Evolutionary conservation across 2,113 vertebrate species (phyloP), one percentile per base, ranked within the genome.

Genomic region (Lasiurus cinereus): DNA sequence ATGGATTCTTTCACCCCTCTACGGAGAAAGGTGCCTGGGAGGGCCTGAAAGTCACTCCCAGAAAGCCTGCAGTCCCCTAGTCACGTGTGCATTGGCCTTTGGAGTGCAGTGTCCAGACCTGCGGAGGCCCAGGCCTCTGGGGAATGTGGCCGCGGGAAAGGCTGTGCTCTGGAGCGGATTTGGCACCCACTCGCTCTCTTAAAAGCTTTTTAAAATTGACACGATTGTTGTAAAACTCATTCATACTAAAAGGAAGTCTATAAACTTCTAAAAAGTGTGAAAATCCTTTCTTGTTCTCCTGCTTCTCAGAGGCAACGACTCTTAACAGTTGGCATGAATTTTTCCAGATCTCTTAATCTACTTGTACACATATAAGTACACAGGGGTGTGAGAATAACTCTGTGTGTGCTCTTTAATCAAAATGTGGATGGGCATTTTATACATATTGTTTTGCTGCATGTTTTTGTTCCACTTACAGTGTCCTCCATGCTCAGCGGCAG

Each of bases 181-280:
- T 21, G 15, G 27, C 8, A 15, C 67, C 10, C 54, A 31, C n/a
- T 88, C 59, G 2, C 43, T 90, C 43, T 39, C 62, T 56, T 77
- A 69, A 66, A 83, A 78, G n/a, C 67, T 66, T 93, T 64, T 43
- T 8, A 69, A 84, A 39, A 43, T 54, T 36, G 64, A 36, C 69
- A 24, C 16, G 66, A 36, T 94, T 76, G 50, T 76, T 67, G 8
- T 88, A 84, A 91, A 92, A 86, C 78, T 85, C 33, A 79, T 69
- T 83, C 43, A 50, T 22, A 76, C 46, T 50, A 33, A 36, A 88
- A 91, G 72, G 21, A 67, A 48, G 27, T 73, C 50, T 72, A n/a
- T n/a, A 18, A 70, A 88, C 9, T 39, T 39, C 39, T 72, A 12
- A 36, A 73, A 83, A 76, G 79, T 10, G 18, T 10, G 14, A 83